phyloP scores from a whole-genome alignment of 1,140 invertebrate species.

The Drosophila repletoides region DNA sequence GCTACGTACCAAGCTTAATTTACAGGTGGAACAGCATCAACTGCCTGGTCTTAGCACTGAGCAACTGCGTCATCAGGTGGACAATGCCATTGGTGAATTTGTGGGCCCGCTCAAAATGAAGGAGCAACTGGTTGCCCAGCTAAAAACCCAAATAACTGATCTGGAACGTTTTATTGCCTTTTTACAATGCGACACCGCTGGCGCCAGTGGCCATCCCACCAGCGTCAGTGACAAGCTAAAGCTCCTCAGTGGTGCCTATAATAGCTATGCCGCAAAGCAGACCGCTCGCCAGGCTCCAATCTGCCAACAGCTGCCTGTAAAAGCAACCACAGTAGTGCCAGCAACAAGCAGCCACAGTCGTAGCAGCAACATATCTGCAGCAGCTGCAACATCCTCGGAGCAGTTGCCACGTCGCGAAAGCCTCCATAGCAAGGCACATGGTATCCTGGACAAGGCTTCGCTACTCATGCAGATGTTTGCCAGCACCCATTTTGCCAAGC shows the following conservation, averaged over 20 bases:
- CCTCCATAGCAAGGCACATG: conserved; percentile 76
- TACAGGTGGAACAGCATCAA: conserved; percentile 77
- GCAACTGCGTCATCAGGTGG: conserved; percentile 86
- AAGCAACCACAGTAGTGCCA: background rate
- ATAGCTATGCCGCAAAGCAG: conserved; percentile 79
- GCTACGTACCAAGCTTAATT: conserved; percentile 88
- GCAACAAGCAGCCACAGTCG: background rate
- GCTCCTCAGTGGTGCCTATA: conserved; percentile 66
- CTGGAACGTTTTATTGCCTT: conserved; percentile 98
- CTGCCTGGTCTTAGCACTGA: conserved; percentile 83
- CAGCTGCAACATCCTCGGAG: background rate
- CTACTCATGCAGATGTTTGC: conserved; percentile 96
- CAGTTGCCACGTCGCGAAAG: conserved; percentile 45
- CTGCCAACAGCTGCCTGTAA: background rate
- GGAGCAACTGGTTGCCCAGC: conserved; percentile 95
- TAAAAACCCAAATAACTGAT: conserved; percentile 98
- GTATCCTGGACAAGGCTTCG: conserved; percentile 91
- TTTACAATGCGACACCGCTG: conserved; percentile 90
- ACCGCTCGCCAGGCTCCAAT: conserved; percentile 49
- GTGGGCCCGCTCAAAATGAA: conserved; percentile 98
- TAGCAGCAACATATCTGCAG: background rate
- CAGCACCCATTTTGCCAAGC: conserved; percentile 91
- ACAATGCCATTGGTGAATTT: conserved; percentile 89
- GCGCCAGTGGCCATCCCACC: background rate
- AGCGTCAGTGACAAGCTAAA: conserved; percentile 52